Base-by-base conservation (phyloP, 2,888 invertebrate genomes). In the Brachycybe producta region DNA sequence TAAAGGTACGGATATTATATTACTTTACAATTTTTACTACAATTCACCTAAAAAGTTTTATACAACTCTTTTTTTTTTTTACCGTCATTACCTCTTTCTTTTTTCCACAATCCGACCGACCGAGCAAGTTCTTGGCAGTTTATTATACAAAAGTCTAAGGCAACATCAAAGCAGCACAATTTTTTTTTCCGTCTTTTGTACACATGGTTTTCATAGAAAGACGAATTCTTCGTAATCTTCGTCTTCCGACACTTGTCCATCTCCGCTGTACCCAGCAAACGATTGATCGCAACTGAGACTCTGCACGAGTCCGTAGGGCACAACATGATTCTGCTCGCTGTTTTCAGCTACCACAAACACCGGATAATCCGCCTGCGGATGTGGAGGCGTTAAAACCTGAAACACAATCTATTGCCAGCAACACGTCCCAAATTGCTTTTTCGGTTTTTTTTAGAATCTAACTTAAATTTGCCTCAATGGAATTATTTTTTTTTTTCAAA, bases 281-380 rank as follows among this genome's bases (percentile, higher is more conserved):
- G 44, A 23, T 23, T 30, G 21, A 34, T 30, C 23, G 19, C 32
- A 47, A 26, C 32, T 42, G 11, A 30, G 21, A 21, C 30, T 35
- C 23, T 44, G 35, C 30, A 34, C 26, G n/a, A 32, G 28, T 23
- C 17, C 21, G 19, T n/a, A 28, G 15, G 5, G 23, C 23, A 21
- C 4, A 21, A 17, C 13, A 11, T 2, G n/a, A n/a, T 28, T 30
- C 19, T 46, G 48, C 8, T 27, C 39, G 28, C 34, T 49, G 7
- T 85, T 85, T 60, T 82, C 77, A 56, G 79, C 77, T 62, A 87
- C 78, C 54, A 80, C 78, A 70, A 87, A 88, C 72, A 87, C 78
- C 27, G 88, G 87, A 68, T 87, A 87, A 61, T 82, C 80, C 55
- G 71, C 73, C 36, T 60, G 49, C n/a, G 36, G 19, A 5, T 36